Base-by-base conservation (phyloP, 2,888 invertebrate genomes). In the Lacanobia oleracea region DNA sequence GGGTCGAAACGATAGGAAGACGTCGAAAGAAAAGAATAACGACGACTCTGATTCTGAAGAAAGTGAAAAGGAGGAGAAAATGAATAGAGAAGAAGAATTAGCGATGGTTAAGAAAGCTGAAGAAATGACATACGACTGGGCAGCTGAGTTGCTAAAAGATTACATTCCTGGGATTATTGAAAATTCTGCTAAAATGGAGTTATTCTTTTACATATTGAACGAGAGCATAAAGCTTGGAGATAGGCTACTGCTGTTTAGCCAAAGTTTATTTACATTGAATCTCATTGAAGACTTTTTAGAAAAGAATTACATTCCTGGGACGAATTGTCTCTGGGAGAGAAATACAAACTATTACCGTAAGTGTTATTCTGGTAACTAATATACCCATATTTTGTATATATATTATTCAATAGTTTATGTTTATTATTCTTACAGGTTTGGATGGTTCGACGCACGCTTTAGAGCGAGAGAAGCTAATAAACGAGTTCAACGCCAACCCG, bases 371-470 rank as follows among this genome's bases (percentile, higher is more conserved):
- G 45, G 16, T 45, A 40, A 1, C 10, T 2, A 43, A 43, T 14
- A 0, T 9, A 48, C 12, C 43, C 43, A 2, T 43, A 48, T 5
- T 48, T 48, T 18, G 18, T 16, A 48, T 48, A 16, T 16, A 48
- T 18, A 48, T 48, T 6, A 5, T 16, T 48, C 1, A 18, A 48
- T 48, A 18, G 8, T 48, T 48, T 48, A 18, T 18, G 18, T 16
- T 64, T 23, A 16, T 14, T 68, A 45, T 75, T 77, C 79, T 92
- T 92, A 45, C 86, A 98, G 98, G 99, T 74, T 96, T 99, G 84
- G 99, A 99, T 94, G 99, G 99, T 37, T 98, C 99, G 51, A 99
- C 99, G 0, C 98, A 98, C 83, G 99, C 99, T 0, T 96, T 98
- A 77, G 99, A 99, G 91, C 96, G 99, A 75, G 99, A 99, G 92